These are phyloP conservation scores for Meandrina meandrites DNA, from an alignment of 92 coral and sea anemone species.

Conservation along the genomic window DNA sequence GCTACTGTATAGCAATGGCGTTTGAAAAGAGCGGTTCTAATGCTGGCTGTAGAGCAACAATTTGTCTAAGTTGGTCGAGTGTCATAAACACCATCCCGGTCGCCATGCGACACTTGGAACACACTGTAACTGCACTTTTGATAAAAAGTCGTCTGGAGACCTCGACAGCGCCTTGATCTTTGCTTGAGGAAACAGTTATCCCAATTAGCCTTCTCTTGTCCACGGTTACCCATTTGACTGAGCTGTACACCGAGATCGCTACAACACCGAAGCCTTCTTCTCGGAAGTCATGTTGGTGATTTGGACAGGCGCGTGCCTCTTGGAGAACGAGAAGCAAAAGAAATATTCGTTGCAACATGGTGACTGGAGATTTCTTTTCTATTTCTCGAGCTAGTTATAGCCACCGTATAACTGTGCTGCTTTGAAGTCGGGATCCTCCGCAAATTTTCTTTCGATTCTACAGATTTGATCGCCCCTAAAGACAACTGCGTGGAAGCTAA, in stretches of 20 bases:
- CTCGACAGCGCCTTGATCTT: constrained; percentile 46
- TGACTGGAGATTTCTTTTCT: not conserved
- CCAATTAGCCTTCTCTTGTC: constrained; percentile 57
- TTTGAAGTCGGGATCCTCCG: not conserved
- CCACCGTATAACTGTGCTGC: no score
- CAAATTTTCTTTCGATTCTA: not conserved
- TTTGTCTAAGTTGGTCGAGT: constrained; percentile 52
- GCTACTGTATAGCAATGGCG: constrained; percentile 36
- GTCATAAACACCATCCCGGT: constrained; percentile 78
- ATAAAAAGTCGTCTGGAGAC: constrained; percentile 41
- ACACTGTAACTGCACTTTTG: constrained; percentile 67
- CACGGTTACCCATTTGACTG: constrained; percentile 58
- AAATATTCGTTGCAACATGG: not conserved
- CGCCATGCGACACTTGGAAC: constrained; percentile 76
- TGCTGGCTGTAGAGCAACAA: constrained; percentile 49
- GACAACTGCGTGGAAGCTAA: no score
- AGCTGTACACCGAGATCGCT: constrained; percentile 62
- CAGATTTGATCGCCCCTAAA: no score
- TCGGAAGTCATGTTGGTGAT: constrained; percentile 59
- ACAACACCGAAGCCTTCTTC: constrained; percentile 65
- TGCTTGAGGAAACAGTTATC: constrained; percentile 58
- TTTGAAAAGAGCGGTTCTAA: constrained; percentile 53
- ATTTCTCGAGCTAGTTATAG: no score
- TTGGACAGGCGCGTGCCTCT: not conserved
- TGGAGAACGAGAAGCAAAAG: not conserved